phyloP scores from a whole-genome alignment of 2,888 invertebrate genomes.

The Caenorhabditis japonica region DNA sequence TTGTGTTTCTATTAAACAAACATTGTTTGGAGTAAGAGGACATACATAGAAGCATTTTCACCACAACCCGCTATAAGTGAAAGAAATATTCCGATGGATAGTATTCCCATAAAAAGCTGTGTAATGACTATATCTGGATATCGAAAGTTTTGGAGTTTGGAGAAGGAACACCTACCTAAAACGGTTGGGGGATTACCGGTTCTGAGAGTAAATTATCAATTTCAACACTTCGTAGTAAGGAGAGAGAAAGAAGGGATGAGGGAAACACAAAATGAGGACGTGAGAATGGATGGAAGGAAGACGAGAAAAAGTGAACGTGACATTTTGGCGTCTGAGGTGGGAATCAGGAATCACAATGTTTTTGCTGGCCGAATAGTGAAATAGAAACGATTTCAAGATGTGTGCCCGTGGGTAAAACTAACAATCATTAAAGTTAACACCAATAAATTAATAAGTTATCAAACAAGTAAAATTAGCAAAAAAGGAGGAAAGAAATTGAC shows the following conservation, averaged over 20 bases:
- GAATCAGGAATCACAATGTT: conserved; percentile 48
- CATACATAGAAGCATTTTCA: conserved; percentile 50
- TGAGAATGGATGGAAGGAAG: conserved; percentile 13
- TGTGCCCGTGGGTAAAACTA: conserved; percentile 42
- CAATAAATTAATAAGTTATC: conserved; percentile 48
- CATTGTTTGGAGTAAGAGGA: too few species aligned
- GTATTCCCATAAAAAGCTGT: conserved; percentile 49
- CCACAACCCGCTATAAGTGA: conserved; percentile 59
- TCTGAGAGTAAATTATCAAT: conserved; percentile 48
- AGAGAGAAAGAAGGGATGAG: conserved; percentile 10
- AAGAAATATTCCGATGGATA: conserved; percentile 50
- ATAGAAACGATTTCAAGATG: conserved; percentile 19
- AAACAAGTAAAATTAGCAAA: neutral
- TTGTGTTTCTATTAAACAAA: too few species aligned
- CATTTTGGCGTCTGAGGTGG: conserved; percentile 38
- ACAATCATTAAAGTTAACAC: conserved; percentile 22
- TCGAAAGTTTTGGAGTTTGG: conserved; percentile 14
- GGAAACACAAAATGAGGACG: conserved; percentile 6
- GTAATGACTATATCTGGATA: conserved; percentile 43
- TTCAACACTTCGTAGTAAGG: conserved; percentile 34
- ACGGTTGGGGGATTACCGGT: conserved; percentile 52
- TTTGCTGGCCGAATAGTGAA: conserved; percentile 37
- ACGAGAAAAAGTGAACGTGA: conserved; percentile 44
- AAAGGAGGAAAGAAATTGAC: conserved; percentile 22
- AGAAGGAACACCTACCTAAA: conserved; percentile 51